These are phyloP conservation scores for Pao palembangensis DNA, from an alignment of 2,113 vertebrate species.

Conservation along the genomic window DNA sequence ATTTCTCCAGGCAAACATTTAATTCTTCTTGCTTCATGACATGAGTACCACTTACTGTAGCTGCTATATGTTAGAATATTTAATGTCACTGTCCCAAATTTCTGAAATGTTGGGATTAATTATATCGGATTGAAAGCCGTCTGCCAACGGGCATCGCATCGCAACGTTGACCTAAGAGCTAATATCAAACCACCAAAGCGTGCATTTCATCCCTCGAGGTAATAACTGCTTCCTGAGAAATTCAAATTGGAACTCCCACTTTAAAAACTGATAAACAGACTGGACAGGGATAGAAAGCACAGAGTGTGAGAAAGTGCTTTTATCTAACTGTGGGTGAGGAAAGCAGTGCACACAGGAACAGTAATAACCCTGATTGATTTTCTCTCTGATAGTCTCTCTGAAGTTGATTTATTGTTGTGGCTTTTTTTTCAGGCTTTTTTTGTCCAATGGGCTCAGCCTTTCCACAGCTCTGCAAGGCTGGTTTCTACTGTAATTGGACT, in stretches of 20 bases:
- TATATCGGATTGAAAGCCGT: background rate
- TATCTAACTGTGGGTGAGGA: background rate
- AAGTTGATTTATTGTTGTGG: constrained; percentile 18
- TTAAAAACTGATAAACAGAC: constrained; percentile 7
- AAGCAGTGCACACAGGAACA: background rate
- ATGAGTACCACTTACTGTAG: constrained; percentile 14
- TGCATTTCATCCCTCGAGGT: constrained; percentile 14
- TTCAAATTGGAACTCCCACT: constrained; percentile 6
- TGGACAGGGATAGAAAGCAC: background rate
- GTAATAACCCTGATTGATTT: constrained; percentile 11
- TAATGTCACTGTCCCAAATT: background rate
- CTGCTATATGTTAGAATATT: background rate
- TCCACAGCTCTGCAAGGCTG: constrained; percentile 75
- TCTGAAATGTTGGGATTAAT: too few relatives aligned
- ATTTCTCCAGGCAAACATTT: constrained; percentile 5
- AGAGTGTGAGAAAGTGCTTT: constrained; percentile 14
- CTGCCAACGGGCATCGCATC: constrained; percentile 1
- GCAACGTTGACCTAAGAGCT: constrained; percentile 12
- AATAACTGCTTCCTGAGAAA: constrained; percentile 12
- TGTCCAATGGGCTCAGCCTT: constrained; percentile 75
- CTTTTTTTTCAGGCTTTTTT: constrained; percentile 72
- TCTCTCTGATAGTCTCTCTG: background rate
- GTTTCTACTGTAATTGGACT: constrained; percentile 73
- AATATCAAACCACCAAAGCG: constrained; percentile 21
- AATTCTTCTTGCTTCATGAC: constrained; percentile 22